phyloP scores from a whole-genome alignment of 2,888 invertebrate species.

The Netelia inedita region DNA sequence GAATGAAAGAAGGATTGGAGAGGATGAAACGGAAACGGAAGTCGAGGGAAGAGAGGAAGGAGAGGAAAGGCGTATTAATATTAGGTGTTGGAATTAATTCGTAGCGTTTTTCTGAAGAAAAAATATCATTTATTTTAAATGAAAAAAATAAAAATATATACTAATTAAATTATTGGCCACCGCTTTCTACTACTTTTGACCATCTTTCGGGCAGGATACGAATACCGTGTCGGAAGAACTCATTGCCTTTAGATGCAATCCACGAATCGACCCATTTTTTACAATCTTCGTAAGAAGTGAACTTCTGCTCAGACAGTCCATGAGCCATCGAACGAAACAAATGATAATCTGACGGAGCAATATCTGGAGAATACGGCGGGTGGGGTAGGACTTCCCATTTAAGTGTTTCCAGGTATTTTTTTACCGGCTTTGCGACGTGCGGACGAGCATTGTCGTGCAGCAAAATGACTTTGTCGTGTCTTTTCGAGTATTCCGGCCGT shows the following conservation, averaged over 20 bases:
- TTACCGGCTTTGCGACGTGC: too few species aligned
- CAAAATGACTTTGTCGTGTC: too few species aligned
- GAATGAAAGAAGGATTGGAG: background rate
- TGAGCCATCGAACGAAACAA: background rate
- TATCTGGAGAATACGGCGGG: slow-evolving; percentile 60
- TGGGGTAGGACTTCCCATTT: slow-evolving; percentile 71
- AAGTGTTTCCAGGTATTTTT: slow-evolving; percentile 56
- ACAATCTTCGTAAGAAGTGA: too few species aligned
- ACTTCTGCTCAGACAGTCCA: too few species aligned
- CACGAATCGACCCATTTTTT: background rate
- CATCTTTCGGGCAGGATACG: background rate
- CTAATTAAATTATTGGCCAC: background rate
- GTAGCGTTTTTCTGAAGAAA: background rate
- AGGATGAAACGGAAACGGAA: background rate
- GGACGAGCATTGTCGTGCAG: too few species aligned
- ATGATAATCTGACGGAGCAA: slow-evolving; percentile 61
- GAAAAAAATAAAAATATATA: background rate
- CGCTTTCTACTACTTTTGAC: background rate
- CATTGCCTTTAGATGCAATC: too few species aligned
- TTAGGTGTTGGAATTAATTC: background rate
- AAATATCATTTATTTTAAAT: background rate
- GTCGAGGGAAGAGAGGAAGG: background rate
- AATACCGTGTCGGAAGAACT: too few species aligned
- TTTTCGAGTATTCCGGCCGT: too few species aligned
- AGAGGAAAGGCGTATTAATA: background rate